Conservation (phyloP, 1,140 invertebrate genomes). For the Pseudachorutes palmiensis region DNA sequence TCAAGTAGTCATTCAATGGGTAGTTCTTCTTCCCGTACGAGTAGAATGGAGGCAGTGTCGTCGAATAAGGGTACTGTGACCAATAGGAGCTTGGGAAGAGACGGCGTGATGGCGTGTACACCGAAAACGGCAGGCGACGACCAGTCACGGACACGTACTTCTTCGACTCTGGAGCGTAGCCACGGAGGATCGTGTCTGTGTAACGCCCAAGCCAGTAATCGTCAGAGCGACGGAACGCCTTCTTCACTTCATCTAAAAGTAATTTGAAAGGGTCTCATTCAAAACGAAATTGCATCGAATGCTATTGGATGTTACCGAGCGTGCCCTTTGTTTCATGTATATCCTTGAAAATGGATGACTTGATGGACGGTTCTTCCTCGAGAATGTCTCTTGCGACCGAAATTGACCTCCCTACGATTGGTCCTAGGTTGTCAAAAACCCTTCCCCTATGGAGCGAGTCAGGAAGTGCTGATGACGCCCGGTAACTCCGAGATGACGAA, state of each 20-base stretch:
- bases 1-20: not conserved
- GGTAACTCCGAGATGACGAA: not conserved
- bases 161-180: conserved; percentile 7
- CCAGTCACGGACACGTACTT: not conserved
- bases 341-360: conserved; percentile 1
- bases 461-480: conserved; percentile 7
- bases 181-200: conserved; percentile 4
- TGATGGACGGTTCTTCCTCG: conserved; percentile 4
- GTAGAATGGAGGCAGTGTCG: conserved; percentile 6
- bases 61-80: conserved; percentile 6
- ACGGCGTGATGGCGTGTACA: conserved; percentile 3
- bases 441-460: not conserved
- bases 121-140: conserved; percentile 4
- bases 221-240: conserved; percentile 1
- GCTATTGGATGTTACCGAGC: not conserved
- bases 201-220: conserved; percentile 6
- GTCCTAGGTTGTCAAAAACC: not conserved
- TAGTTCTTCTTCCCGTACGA: conserved; percentile 3
- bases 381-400: conserved; percentile 9
- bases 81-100: conserved; percentile 10
- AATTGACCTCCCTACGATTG: not conserved
- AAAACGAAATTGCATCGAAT: not conserved
- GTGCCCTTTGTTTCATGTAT: conserved; percentile 1
- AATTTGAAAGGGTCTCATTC: not conserved
- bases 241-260: conserved; percentile 3